These are phyloP conservation scores for Pangasianodon hypophthalmus DNA, from an alignment of 2,113 vertebrate genomes.

Conservation along the genomic window DNA sequence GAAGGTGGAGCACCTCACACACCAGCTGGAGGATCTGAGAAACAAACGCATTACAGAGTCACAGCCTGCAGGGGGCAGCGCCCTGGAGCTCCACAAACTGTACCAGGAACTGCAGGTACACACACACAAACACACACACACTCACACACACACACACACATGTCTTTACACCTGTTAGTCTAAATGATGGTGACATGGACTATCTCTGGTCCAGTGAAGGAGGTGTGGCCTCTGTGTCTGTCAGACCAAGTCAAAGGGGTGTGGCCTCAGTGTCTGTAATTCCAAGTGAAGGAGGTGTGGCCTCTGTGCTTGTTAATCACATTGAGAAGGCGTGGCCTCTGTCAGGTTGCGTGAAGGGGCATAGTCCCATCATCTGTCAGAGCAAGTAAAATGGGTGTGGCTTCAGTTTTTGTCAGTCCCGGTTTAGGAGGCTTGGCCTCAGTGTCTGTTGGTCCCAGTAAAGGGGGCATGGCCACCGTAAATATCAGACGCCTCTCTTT, in stretches of 20 bases:
- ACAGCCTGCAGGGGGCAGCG: slow-evolving; percentile 84
- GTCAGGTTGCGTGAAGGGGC: too few species aligned
- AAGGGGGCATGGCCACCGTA: not conserved
- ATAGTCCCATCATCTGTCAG: not conserved
- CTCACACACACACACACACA: not conserved
- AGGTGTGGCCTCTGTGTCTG: not conserved
- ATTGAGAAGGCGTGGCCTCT: not conserved
- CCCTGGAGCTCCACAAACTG: slow-evolving; percentile 89
- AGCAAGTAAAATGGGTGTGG: not conserved
- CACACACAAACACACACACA: not conserved
- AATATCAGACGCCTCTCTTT: not conserved
- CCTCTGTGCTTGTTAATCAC: not conserved
- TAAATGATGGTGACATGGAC: not conserved
- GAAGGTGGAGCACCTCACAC: slow-evolving; percentile 94
- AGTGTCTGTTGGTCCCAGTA: not conserved
- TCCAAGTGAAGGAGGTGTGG: not conserved
- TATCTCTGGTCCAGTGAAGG: not conserved
- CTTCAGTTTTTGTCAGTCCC: not conserved
- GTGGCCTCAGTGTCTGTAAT: not conserved
- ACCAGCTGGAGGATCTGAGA: slow-evolving; percentile 92
- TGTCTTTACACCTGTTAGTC: not conserved
- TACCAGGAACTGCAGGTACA: slow-evolving; percentile 95
- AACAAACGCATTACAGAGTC: slow-evolving; percentile 90
- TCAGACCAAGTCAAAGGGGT: not conserved
- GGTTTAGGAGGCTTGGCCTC: not conserved